Evolutionary conservation across 2,888 invertebrate species (phyloP).

Genomic region (Rhodophaea formosa): DNA sequence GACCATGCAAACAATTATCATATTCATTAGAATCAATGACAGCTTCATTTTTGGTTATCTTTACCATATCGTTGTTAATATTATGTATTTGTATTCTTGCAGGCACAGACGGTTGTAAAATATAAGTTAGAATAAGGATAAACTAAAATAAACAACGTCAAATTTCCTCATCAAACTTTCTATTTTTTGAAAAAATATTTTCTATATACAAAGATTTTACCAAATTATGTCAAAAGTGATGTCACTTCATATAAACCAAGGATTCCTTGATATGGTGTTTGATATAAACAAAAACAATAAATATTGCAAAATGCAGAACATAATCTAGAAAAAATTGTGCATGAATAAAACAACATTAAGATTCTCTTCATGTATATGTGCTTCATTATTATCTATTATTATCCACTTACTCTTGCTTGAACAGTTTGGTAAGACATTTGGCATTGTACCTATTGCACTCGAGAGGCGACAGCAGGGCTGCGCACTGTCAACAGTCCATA

Average conservation of each 20-base stretch:
- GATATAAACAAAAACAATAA: slow-evolving; percentile 24
- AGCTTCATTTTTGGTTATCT: too few relatives aligned
- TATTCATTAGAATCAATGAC: too few relatives aligned
- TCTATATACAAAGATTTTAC: slow-evolving; percentile 34
- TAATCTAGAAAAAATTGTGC: slow-evolving; percentile 25
- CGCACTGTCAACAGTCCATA: background rate
- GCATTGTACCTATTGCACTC: slow-evolving; percentile 23
- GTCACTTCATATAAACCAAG: slow-evolving; percentile 18
- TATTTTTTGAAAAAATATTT: slow-evolving; percentile 42
- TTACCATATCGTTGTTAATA: too few relatives aligned
- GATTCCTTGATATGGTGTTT: slow-evolving; percentile 24
- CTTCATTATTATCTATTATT: slow-evolving; percentile 38
- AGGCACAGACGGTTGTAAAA: too few relatives aligned
- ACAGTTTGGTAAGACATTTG: slow-evolving; percentile 46
- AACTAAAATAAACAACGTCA: slow-evolving; percentile 28
- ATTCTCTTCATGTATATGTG: slow-evolving; percentile 22
- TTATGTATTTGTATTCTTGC: too few relatives aligned
- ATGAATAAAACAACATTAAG: slow-evolving; percentile 19
- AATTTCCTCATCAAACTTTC: slow-evolving; percentile 32
- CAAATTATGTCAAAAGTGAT: slow-evolving; percentile 16
- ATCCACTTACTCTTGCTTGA: slow-evolving; percentile 28
- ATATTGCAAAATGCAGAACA: slow-evolving; percentile 27
- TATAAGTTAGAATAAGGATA: background rate
- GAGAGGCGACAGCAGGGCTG: background rate
- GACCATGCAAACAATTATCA: too few relatives aligned